These are phyloP conservation scores for Cettia cetti DNA, from an alignment of 2,113 vertebrate genomes.

Conservation along the genomic window DNA sequence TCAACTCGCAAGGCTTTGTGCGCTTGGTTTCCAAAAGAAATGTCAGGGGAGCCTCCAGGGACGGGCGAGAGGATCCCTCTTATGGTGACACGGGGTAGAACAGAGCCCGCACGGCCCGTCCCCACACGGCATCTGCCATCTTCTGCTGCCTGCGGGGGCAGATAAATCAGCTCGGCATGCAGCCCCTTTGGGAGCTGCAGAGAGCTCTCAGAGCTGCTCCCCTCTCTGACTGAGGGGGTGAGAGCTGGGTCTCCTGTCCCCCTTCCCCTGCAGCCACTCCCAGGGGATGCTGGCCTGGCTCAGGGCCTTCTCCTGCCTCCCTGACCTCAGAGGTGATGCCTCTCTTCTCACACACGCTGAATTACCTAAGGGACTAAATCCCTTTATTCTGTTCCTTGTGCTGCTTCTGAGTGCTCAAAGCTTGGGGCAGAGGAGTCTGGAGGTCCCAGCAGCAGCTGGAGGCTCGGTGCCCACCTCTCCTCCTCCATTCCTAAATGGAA, in stretches of 20 bases:
- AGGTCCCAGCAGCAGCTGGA: not conserved
- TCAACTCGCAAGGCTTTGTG: not conserved
- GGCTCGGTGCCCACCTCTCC: fast-evolving
- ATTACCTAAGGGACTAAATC: not conserved
- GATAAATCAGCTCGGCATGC: not conserved
- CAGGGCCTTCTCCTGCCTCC: not conserved
- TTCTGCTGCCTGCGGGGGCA: not conserved
- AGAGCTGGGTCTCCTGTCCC: not conserved
- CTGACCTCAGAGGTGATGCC: not conserved
- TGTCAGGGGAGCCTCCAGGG: slow-evolving; percentile 16
- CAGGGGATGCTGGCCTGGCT: not conserved
- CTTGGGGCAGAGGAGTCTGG: not conserved
- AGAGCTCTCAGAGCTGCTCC: not conserved
- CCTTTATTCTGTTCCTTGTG: not conserved
- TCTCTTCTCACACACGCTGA: not conserved
- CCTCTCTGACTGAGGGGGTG: fast-evolving
- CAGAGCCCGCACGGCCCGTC: not conserved
- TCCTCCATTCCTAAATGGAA: not conserved
- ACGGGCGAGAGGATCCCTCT: slow-evolving; percentile 49
- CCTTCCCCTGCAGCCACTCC: not conserved
- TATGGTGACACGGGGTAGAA: slow-evolving; percentile 35
- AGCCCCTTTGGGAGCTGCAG: not conserved
- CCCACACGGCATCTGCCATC: fast-evolving
- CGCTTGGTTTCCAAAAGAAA: not conserved
- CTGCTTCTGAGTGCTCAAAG: not conserved